Evolutionary conservation across 2,113 vertebrate genomes (phyloP).

Genomic region (Madoqua kirkii): DNA sequence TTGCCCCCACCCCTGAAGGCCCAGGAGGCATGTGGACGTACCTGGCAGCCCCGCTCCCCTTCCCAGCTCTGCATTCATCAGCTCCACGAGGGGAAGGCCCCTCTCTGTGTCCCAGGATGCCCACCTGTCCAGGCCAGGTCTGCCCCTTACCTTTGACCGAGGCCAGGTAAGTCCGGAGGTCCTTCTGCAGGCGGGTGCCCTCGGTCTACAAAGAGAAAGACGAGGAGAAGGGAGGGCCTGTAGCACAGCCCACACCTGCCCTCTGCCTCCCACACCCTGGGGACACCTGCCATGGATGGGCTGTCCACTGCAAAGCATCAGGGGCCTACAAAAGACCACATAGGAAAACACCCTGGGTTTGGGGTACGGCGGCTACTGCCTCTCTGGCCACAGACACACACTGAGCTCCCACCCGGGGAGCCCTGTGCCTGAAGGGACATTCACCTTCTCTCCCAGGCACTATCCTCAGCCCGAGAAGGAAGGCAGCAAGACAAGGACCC

Average conservation of each 20-base stretch:
- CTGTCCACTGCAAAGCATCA: background rate
- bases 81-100: background rate
- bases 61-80: background rate
- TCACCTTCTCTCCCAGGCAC: background rate
- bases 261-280: background rate
- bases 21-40: background rate
- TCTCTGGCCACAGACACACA: accelerated
- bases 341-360: accelerated
- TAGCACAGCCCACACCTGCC: background rate
- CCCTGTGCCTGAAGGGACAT: too few species aligned
- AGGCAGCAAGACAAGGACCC: background rate
- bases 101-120: background rate
- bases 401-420: accelerated
- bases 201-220: constrained; percentile 82
- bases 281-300: background rate
- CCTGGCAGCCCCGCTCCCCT: background rate
- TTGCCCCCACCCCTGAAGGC: background rate
- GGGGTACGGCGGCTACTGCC: accelerated
- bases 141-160: constrained; percentile 91
- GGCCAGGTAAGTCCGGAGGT: constrained; percentile 93
- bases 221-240: background rate
- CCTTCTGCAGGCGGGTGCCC: constrained; percentile 94
- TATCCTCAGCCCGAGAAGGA: too few species aligned
- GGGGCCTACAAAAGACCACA: background rate
- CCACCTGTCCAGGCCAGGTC: background rate